A percentile compares a stretch with the other conserved stretches of the same genome.
Conservation (phyloP, 2,113 vertebrate species). For the Suncus etruscus region DNA sequence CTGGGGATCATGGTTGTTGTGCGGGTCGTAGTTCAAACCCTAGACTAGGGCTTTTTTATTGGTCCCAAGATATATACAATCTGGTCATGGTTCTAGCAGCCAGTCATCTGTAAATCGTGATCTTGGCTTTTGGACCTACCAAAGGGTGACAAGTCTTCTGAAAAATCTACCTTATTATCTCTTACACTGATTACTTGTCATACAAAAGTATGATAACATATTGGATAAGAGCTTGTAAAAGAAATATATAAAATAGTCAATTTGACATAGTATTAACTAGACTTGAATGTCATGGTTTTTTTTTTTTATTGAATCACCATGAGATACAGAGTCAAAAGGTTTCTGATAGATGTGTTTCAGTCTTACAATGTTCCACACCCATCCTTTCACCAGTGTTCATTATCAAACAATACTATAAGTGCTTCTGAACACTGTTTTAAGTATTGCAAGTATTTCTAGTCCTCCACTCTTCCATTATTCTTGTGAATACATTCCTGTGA, state of each 20-base stretch:
- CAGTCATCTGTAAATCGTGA: too few species aligned
- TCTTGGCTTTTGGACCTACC: too few species aligned
- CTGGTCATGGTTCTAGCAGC: too few species aligned
- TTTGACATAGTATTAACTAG: neutral
- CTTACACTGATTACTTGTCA: neutral
- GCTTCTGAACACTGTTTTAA: conserved; percentile 11
- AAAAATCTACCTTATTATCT: neutral
- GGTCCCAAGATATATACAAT: too few species aligned
- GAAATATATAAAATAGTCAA: neutral
- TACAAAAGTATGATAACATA: neutral
- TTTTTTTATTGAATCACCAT: neutral
- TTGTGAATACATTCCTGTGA: neutral
- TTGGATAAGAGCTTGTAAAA: neutral
- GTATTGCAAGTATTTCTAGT: neutral
- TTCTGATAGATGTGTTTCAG: too few species aligned
- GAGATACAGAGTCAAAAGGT: too few species aligned
- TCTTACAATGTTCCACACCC: too few species aligned
- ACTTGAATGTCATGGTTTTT: neutral
- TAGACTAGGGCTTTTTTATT: too few species aligned
- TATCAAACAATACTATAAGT: neutral
- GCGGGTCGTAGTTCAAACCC: too few species aligned
- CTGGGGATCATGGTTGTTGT: too few species aligned
- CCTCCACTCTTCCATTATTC: neutral
- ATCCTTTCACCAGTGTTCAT: too few species aligned
- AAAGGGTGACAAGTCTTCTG: too few species aligned